A percentile compares a stretch with the other conserved stretches of the same genome.
Conservation (phyloP, 2,797 vertebrate species). For the Fistularia commersonii region DNA sequence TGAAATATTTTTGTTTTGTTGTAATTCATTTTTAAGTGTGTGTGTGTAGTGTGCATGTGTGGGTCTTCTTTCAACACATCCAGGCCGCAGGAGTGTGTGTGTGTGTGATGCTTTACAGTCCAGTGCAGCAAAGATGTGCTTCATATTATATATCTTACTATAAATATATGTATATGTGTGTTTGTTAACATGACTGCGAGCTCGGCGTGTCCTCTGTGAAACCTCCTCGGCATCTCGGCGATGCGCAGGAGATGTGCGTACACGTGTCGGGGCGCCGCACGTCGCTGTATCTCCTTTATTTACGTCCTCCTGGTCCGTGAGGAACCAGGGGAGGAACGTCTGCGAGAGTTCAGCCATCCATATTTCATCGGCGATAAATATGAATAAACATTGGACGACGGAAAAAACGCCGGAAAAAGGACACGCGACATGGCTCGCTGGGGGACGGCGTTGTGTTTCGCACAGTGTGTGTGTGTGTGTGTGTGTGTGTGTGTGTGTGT, state of each 20-base stretch:
- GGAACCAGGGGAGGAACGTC: constrained; percentile 30
- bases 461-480: constrained; percentile 6
- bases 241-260: constrained; percentile 18
- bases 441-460: constrained; percentile 14
- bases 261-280: constrained; percentile 23
- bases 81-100: too few species aligned
- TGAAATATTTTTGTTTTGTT: too few species aligned
- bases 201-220: too few species aligned
- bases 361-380: constrained; percentile 59
- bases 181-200: too few species aligned
- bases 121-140: too few species aligned
- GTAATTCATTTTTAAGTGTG: too few species aligned
- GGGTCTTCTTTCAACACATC: too few species aligned
- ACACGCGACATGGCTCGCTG: constrained; percentile 11
- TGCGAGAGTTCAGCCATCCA: constrained; percentile 44
- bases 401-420: constrained; percentile 34
- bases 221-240: constrained; percentile 54
- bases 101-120: too few species aligned
- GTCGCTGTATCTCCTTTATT: constrained; percentile 15
- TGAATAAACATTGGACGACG: constrained; percentile 58
- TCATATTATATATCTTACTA: too few species aligned
- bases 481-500: neutral
- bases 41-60: too few species aligned
- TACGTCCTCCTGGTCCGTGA: constrained; percentile 13
- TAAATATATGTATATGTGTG: too few species aligned